phyloP scores from a whole-genome alignment of 2,888 invertebrate genomes.

The Listrodromus nycthemerus region DNA sequence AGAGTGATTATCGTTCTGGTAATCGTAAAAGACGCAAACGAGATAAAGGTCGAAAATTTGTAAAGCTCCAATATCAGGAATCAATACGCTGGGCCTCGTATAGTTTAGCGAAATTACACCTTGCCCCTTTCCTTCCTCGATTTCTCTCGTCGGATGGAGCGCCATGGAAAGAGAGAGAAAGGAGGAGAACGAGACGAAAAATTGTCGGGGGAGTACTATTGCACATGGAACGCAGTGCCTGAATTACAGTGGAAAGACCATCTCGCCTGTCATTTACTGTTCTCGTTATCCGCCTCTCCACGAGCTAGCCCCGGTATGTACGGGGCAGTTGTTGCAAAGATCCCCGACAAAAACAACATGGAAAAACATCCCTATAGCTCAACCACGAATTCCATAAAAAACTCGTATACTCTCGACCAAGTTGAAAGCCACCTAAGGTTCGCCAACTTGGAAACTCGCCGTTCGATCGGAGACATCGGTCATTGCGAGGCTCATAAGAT shows the following conservation, averaged over 20 bases:
- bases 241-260: slow-evolving; percentile 67
- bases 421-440: not conserved
- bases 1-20: slow-evolving; percentile 45
- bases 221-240: slow-evolving; percentile 14
- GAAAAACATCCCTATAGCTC: not conserved
- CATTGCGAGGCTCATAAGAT: slow-evolving; percentile 27
- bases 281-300: not conserved
- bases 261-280: slow-evolving; percentile 73
- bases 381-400: not conserved
- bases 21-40: slow-evolving; percentile 59
- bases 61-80: slow-evolving; percentile 80
- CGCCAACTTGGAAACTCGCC: slow-evolving; percentile 6
- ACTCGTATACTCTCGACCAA: not conserved
- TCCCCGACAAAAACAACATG: not conserved
- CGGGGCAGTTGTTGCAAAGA: not conserved
- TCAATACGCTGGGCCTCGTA: slow-evolving; percentile 77
- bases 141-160: slow-evolving; percentile 36
- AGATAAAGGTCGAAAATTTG: slow-evolving; percentile 73
- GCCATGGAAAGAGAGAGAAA: not conserved
- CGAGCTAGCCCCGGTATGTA: too few species aligned
- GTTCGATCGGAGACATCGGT: slow-evolving; percentile 9
- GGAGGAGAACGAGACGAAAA: not conserved
- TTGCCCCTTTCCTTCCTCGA: slow-evolving; percentile 66
- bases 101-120: slow-evolving; percentile 80
- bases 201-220: not conserved